Base-by-base conservation (phyloP, 2,113 vertebrate species). In the Procavia capensis region DNA sequence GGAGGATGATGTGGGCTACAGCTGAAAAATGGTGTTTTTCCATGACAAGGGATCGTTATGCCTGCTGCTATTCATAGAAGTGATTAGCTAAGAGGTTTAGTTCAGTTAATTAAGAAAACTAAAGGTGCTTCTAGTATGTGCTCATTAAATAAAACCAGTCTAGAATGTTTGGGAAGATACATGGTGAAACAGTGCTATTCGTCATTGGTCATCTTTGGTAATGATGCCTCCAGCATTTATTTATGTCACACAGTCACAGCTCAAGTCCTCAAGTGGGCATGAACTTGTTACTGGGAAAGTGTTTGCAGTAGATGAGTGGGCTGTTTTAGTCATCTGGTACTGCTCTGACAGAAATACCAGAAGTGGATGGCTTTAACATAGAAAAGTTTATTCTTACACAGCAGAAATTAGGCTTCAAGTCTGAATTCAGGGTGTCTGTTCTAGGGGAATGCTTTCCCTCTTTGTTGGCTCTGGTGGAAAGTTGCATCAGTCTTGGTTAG, bases 251-350 rank as follows among this genome's bases (percentile, higher is more conserved):
- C 61, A 1, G 6, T 45, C 14, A 2, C 6, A 24, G 41, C 2
- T 0, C 14, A 6, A 29, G 20, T 7, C 57, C 57, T 24, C 36
- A 24, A 13, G 6, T 1, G 1, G 11, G 31, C 36, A 9, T 36
- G 70, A 10, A 76, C 70, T 10, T 7, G 34, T 6, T 20, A 27
- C 29, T 41, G 80, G 36, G 25, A 0, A 27, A 16, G 19, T 9
- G 3, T 81, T 57, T 31, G 36, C 0, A 4, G 10, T 34, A 31
- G 8, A 6, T 0, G 9, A 0, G 4, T 0, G 85, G 19, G n/a
- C n/a, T n/a, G n/a, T n/a, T n/a, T n/a, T n/a, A n/a, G n/a, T n/a
- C n/a, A n/a, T n/a, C n/a, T n/a, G n/a, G n/a, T n/a, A n/a, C n/a
- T n/a, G n/a, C n/a, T n/a, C n/a, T n/a, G n/a, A n/a, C n/a, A n/a